A percentile compares a stretch with the other conserved stretches of the same genome.
These are phyloP conservation scores for Euclidia mi DNA, from an alignment of 2,888 invertebrate species.

Conservation along the genomic window DNA sequence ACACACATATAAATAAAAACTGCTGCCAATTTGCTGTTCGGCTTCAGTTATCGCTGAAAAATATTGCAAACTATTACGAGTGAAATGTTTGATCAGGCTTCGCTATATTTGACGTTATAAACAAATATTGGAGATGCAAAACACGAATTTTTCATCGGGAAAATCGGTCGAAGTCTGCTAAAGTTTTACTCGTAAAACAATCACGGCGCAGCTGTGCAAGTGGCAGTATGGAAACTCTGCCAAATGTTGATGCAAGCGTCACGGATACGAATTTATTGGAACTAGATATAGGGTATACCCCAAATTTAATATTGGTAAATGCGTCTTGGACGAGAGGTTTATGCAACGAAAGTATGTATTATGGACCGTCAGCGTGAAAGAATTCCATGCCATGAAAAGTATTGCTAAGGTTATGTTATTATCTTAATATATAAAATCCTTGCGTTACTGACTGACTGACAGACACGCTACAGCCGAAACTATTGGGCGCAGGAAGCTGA, in stretches of 20 bases:
- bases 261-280: slow-evolving; percentile 37
- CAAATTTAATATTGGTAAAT: slow-evolving; percentile 6
- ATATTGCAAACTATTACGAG: too few species aligned
- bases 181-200: slow-evolving; percentile 54
- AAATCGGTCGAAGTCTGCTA: slow-evolving; percentile 36
- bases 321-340: neutral
- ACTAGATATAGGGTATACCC: slow-evolving; percentile 20
- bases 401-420: too few species aligned
- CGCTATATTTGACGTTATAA: neutral
- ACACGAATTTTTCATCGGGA: slow-evolving; percentile 52
- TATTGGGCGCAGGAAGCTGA: too few species aligned
- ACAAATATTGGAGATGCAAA: slow-evolving; percentile 34
- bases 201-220: slow-evolving; percentile 57
- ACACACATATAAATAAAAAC: too few species aligned
- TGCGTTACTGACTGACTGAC: too few species aligned
- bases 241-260: slow-evolving; percentile 46
- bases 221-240: slow-evolving; percentile 47
- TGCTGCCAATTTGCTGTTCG: too few species aligned
- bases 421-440: too few species aligned
- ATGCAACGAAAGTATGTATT: neutral
- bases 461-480: too few species aligned
- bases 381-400: too few species aligned
- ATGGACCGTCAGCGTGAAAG: neutral
- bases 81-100: too few species aligned
- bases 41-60: too few species aligned